Evolutionary conservation across 2,797 vertebrate genomes (phyloP).

Genomic region (Luscinia luscinia): DNA sequence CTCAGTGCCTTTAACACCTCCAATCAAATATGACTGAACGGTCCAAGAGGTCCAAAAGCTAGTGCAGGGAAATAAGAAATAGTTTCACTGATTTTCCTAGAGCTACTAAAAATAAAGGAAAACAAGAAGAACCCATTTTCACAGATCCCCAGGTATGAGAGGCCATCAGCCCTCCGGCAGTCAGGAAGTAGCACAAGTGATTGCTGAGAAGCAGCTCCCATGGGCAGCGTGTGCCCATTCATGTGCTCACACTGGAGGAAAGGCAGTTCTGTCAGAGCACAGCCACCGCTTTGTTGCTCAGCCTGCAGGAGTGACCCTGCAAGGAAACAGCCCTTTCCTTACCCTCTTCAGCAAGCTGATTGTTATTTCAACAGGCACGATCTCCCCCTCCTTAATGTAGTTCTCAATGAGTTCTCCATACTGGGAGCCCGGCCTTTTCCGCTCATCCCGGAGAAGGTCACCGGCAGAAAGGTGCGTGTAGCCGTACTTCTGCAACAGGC

Average conservation of each 20-base stretch:
- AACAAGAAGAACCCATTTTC: background rate
- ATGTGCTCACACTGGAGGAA: background rate
- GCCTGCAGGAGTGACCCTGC: background rate
- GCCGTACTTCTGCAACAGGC: slow-evolving; percentile 83
- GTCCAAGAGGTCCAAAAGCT: background rate
- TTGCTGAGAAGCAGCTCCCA: background rate
- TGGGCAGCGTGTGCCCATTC: background rate
- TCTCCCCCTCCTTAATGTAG: slow-evolving; percentile 94
- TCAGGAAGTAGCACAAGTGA: background rate
- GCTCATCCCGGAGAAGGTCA: slow-evolving; percentile 92
- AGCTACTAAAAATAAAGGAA: background rate
- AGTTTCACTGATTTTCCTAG: background rate
- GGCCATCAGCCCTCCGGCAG: background rate
- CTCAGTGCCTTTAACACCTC: background rate
- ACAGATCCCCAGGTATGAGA: background rate
- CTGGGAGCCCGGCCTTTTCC: slow-evolving; percentile 87
- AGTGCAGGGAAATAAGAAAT: background rate
- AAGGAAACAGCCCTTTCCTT: slow-evolving; percentile 44
- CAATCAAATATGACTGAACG: background rate
- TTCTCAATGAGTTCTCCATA: slow-evolving; percentile 91
- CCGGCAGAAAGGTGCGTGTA: slow-evolving; percentile 96
- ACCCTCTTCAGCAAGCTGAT: slow-evolving; percentile 93
- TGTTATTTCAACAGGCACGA: slow-evolving; percentile 96
- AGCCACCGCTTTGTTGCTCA: background rate
- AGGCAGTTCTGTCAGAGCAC: background rate